Evolutionary conservation across 2,797 vertebrate genomes (phyloP).

Genomic region (Oreochromis grahami): DNA sequence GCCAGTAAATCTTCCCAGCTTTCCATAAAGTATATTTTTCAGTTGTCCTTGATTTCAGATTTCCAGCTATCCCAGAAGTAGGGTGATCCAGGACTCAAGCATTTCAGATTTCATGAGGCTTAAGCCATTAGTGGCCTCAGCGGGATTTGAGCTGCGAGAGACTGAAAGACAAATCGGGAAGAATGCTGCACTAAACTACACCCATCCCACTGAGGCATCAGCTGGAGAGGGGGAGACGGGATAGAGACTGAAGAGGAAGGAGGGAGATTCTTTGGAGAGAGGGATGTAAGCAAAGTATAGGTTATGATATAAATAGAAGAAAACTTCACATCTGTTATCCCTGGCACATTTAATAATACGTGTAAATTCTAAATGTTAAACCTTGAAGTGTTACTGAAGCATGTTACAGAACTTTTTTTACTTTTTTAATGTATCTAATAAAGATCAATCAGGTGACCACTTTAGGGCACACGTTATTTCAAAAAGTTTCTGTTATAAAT

Average conservation of each 20-base stretch:
- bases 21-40: neutral
- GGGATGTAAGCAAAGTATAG: neutral
- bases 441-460: no score
- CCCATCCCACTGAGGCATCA: constrained; percentile 32
- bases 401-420: no score
- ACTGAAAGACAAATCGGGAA: constrained; percentile 23
- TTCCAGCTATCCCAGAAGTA: neutral
- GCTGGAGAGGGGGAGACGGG: neutral
- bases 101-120: neutral
- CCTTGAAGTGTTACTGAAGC: neutral
- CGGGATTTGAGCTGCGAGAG: constrained; percentile 4
- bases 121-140: neutral
- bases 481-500: no score
- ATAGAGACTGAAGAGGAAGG: neutral
- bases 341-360: neutral
- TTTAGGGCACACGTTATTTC: no score
- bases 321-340: neutral
- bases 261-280: neutral
- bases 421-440: no score
- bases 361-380: neutral
- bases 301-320: neutral
- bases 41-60: neutral
- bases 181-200: neutral
- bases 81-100: neutral
- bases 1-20: neutral